These are phyloP conservation scores for Smutsia temminckii DNA, from an alignment of 2,797 vertebrate genomes.

Conservation along the genomic window DNA sequence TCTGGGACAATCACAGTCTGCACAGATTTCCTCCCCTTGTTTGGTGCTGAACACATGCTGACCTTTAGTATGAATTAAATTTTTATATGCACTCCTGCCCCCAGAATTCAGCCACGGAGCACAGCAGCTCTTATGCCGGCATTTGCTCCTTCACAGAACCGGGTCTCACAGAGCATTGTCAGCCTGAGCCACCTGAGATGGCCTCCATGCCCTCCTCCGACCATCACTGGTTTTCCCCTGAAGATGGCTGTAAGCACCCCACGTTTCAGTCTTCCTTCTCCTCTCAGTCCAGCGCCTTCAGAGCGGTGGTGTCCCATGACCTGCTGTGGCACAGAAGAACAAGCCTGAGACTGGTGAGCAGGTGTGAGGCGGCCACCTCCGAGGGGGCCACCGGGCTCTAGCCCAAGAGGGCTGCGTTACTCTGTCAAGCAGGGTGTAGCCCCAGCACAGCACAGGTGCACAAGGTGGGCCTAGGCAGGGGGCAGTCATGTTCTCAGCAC, in stretches of 20 bases:
- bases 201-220: neutral
- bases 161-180: neutral
- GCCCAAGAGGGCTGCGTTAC: no score
- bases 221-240: neutral
- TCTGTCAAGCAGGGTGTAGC: no score
- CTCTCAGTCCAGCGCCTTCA: neutral
- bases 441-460: no score
- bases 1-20: neutral
- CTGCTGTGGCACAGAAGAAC: no score
- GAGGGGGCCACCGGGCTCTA: no score
- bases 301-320: no score
- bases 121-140: neutral
- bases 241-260: neutral
- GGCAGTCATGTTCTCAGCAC: no score
- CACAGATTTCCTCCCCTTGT: neutral
- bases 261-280: neutral
- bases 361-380: no score
- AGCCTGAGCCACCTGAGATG: no score
- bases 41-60: neutral
- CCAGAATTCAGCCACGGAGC: neutral
- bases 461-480: no score
- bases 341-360: no score
- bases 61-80: neutral
- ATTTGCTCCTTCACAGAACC: neutral
- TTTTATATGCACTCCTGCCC: neutral